A percentile compares a stretch with the other conserved stretches of the same genome.
Conservation (phyloP, 1,140 invertebrate genomes). For the Atta texana region DNA sequence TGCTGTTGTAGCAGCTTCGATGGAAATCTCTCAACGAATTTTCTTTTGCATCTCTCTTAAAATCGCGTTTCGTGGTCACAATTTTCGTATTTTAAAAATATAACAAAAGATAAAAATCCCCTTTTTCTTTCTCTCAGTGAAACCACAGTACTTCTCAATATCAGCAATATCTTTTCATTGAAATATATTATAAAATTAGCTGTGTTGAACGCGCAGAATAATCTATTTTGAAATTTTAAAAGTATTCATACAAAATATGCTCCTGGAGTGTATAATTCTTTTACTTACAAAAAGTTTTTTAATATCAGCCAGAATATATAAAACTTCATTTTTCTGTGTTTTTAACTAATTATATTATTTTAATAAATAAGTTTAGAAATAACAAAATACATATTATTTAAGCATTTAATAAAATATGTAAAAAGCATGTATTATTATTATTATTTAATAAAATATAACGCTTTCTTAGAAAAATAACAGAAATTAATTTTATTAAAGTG, state of each 20-base stretch:
- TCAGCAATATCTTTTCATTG: neutral
- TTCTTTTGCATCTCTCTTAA: constrained; percentile 35
- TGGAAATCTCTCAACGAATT: constrained; percentile 21
- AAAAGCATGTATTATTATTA: too few relatives aligned
- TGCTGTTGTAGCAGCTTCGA: constrained; percentile 7
- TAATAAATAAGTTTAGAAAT: neutral
- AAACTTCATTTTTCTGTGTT: neutral
- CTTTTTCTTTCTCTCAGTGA: neutral
- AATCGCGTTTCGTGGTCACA: neutral
- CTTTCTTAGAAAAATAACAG: neutral
- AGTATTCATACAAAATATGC: neutral
- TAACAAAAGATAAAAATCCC: constrained; percentile 1
- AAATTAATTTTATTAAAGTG: neutral
- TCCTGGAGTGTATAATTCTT: neutral
- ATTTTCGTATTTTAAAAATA: constrained; percentile 66
- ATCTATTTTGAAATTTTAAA: constrained; percentile 24
- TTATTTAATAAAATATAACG: neutral
- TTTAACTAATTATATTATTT: constrained; percentile 4
- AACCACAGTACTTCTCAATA: neutral
- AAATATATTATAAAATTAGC: constrained; percentile 22
- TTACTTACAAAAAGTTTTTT: neutral
- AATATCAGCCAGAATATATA: neutral
- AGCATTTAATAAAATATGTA: too few relatives aligned
- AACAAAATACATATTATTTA: too few relatives aligned
- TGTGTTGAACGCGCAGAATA: neutral